A percentile compares a stretch with the other conserved stretches of the same genome.
These are phyloP conservation scores for Protonemura montana DNA, from an alignment of 2,888 invertebrate species.

Conservation along the genomic window DNA sequence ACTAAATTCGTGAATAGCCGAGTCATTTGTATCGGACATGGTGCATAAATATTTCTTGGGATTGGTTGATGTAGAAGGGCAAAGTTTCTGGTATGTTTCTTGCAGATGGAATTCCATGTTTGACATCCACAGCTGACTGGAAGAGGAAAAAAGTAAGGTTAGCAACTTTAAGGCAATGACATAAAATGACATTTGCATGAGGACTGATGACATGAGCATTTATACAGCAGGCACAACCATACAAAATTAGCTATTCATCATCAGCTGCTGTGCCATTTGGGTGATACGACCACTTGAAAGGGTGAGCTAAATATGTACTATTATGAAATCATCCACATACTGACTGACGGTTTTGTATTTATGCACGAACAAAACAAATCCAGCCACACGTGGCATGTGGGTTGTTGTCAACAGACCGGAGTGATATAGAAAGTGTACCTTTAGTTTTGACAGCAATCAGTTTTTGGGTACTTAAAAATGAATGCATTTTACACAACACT, in stretches of 20 bases:
- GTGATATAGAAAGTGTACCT: constrained; percentile 17
- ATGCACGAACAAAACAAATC: neutral
- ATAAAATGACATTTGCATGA: constrained; percentile 24
- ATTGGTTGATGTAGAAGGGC: constrained; percentile 2
- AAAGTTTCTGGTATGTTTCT: constrained; percentile 17
- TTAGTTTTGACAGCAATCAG: constrained; percentile 45
- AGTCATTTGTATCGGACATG: constrained; percentile 15
- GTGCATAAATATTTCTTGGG: constrained; percentile 15
- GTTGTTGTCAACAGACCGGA: neutral
- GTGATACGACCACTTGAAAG: neutral
- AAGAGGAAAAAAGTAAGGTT: constrained; percentile 1
- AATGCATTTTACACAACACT: constrained; percentile 44
- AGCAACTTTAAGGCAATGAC: neutral
- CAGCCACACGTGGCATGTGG: neutral
- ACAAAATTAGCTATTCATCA: neutral
- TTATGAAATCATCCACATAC: neutral
- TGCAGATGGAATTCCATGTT: constrained; percentile 40
- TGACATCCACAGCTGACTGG: constrained; percentile 46
- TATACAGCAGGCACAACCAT: neutral
- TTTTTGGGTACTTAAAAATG: constrained; percentile 46
- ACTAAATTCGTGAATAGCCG: constrained; percentile 28
- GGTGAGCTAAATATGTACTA: neutral
- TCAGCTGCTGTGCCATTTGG: constrained; percentile 8
- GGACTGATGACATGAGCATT: neutral
- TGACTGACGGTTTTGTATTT: neutral